These are phyloP conservation scores for Grammomys dolichurus DNA, from an alignment of 2,113 vertebrate genomes.

Conservation along the genomic window DNA sequence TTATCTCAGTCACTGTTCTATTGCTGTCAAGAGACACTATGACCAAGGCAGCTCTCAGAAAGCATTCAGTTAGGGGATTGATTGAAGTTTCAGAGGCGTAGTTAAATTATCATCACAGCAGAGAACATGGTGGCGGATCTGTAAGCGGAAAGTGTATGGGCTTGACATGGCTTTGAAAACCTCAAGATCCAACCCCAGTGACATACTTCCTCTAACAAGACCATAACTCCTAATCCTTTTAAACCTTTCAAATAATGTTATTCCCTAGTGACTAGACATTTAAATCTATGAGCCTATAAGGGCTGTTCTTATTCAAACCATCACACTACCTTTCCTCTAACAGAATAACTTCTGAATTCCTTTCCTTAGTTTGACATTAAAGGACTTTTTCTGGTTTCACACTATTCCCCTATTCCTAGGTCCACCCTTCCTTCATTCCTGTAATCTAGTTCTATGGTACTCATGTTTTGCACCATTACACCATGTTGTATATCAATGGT, in stretches of 20 bases:
- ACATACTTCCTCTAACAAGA: no score
- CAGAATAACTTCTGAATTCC: neutral
- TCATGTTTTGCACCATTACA: conserved; percentile 40
- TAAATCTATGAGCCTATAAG: neutral
- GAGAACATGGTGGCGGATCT: no score
- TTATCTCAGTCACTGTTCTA: neutral
- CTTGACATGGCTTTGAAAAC: no score
- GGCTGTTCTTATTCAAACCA: neutral
- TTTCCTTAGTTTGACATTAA: conserved; percentile 55
- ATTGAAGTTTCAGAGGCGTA: no score
- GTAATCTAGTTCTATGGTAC: conserved; percentile 29
- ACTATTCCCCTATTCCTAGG: conserved; percentile 38
- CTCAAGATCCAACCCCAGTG: no score
- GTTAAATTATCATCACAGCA: no score
- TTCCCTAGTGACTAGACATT: no score
- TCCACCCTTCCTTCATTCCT: conserved; percentile 1
- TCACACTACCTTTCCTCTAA: conserved; percentile 8
- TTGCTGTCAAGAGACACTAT: neutral
- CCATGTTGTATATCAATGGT: neutral
- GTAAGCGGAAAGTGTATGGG: no score
- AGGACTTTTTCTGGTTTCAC: conserved; percentile 21
- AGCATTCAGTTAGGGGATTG: no score
- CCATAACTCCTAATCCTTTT: no score
- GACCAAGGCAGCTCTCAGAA: no score
- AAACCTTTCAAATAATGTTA: no score